Base-by-base conservation (phyloP, 2,113 vertebrate species). In the Odocoileus hemionus region DNA sequence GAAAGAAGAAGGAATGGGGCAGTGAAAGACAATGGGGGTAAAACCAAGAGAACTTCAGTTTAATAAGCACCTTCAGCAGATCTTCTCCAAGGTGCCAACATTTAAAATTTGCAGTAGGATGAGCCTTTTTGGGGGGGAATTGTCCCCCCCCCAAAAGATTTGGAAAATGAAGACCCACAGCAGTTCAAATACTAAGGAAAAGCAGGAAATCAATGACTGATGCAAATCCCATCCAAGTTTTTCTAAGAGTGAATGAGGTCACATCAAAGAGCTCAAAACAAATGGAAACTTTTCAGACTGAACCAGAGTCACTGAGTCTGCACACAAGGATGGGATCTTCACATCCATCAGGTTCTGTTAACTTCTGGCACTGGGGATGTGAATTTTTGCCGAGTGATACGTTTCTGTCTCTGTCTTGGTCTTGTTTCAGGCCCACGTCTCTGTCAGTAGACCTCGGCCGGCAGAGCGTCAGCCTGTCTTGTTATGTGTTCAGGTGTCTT, bases 121-220 rank as follows among this genome's bases (percentile, higher is more conserved):
- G 84, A 91, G 39, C 4, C 47, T 50, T 92, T 96, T 78, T 89
- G 82, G 25, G 92, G 91, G 54, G 86, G 88, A 96, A 57, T 3
- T 5, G 2, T 23, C 17, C 30, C 12, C 30, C 12, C 36, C 36
- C n/a, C 26, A 78, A 94, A 87, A 43, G 26, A 55, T 95, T 83
- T 57, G 57, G 82, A 64, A 94, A 93, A 91, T 26, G 54, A 91
- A 95, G 86, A 88, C 16, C 55, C 86, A 82, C 15, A 43, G 86
- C 90, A 45, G 21, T 93, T 87, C 28, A 86, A 82, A 26, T 21
- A 57, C 26, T 16, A n/a, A 91, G 43, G 28, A 36, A 60, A 91
- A 93, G 47, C 39, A 85, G 78, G 84, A 64, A 92, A 84, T 91
- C 89, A 88, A 91, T 85, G 93, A 67, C 52, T 50, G 45, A 94